These are phyloP conservation scores for Druon quercuslanigerum DNA, from an alignment of 1,140 invertebrate species.

Conservation along the genomic window DNA sequence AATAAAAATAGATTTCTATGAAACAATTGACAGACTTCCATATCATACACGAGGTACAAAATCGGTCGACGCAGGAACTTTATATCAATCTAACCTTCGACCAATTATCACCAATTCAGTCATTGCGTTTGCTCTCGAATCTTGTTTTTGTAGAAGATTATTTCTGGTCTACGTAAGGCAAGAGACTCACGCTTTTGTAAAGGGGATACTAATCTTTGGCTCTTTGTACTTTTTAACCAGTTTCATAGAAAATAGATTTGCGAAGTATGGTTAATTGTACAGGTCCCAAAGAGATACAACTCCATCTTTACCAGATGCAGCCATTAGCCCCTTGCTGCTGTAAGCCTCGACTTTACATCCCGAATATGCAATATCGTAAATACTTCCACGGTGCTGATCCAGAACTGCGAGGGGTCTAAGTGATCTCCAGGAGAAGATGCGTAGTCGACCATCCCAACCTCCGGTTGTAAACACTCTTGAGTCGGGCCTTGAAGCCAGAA, in stretches of 20 bases:
- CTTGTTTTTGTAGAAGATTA: slow-evolving; percentile 9
- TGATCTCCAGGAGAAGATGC: slow-evolving; percentile 87
- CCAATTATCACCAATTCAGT: slow-evolving; percentile 15
- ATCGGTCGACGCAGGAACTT: neutral
- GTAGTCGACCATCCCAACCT: slow-evolving; percentile 85
- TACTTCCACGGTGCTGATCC: slow-evolving; percentile 80
- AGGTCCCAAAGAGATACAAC: slow-evolving; percentile 86
- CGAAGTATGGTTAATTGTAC: slow-evolving; percentile 76
- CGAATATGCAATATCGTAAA: slow-evolving; percentile 84
- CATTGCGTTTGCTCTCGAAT: slow-evolving; percentile 15
- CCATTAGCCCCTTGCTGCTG: slow-evolving; percentile 82
- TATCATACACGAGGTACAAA: neutral
- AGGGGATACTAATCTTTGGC: slow-evolving; percentile 39
- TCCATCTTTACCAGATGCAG: slow-evolving; percentile 82
- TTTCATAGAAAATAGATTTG: slow-evolving; percentile 50
- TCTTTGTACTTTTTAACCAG: slow-evolving; percentile 45
- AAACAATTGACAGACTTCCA: slow-evolving; percentile 2
- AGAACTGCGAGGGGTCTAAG: slow-evolving; percentile 85
- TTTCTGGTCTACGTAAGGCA: slow-evolving; percentile 15
- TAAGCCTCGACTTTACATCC: slow-evolving; percentile 78
- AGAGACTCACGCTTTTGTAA: slow-evolving; percentile 24
- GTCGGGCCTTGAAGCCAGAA: slow-evolving; percentile 82
- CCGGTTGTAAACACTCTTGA: slow-evolving; percentile 85
- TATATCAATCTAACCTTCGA: slow-evolving; percentile 15
- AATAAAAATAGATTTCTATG: slow-evolving; percentile 23